These are phyloP conservation scores for Hermodice carunculata DNA, from an alignment of 2,888 invertebrate species.

Conservation along the genomic window DNA sequence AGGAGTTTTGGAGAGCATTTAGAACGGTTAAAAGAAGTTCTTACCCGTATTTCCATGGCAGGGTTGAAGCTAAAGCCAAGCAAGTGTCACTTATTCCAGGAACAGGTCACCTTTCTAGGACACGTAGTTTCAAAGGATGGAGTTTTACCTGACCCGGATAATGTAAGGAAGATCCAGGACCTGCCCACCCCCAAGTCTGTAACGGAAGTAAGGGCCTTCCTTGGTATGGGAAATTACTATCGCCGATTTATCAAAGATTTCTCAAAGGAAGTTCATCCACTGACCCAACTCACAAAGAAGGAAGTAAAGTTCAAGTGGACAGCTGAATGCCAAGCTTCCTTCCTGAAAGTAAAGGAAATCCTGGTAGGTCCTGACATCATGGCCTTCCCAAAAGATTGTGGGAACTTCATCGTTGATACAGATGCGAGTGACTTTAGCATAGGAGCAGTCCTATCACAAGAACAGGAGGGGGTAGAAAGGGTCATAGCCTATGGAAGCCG, in stretches of 20 bases:
- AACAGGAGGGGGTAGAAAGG: conserved; percentile 20
- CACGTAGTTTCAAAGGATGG: conserved; percentile 4
- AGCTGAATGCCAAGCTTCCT: neutral
- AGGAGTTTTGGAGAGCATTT: neutral
- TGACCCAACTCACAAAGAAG: neutral
- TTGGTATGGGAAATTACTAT: neutral
- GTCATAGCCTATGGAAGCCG: conserved; percentile 40
- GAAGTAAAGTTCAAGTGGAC: conserved; percentile 6
- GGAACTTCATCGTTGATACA: conserved; percentile 36
- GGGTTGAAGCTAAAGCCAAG: conserved; percentile 8
- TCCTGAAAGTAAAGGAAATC: conserved; percentile 28
- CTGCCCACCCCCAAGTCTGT: neutral
- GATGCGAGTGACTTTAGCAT: conserved; percentile 35
- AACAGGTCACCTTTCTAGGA: conserved; percentile 4
- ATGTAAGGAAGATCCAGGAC: neutral
- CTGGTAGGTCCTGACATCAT: conserved; percentile 29
- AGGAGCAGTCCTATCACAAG: conserved; percentile 39
- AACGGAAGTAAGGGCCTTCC: neutral
- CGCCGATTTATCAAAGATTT: neutral
- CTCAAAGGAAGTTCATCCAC: neutral
- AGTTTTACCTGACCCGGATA: neutral
- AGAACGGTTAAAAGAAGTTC: neutral
- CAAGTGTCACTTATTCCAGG: conserved; percentile 11
- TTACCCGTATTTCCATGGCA: neutral
- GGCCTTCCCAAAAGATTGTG: conserved; percentile 36